phyloP scores from a whole-genome alignment of 2,113 vertebrate genomes.

The Alligator mississippiensis region DNA sequence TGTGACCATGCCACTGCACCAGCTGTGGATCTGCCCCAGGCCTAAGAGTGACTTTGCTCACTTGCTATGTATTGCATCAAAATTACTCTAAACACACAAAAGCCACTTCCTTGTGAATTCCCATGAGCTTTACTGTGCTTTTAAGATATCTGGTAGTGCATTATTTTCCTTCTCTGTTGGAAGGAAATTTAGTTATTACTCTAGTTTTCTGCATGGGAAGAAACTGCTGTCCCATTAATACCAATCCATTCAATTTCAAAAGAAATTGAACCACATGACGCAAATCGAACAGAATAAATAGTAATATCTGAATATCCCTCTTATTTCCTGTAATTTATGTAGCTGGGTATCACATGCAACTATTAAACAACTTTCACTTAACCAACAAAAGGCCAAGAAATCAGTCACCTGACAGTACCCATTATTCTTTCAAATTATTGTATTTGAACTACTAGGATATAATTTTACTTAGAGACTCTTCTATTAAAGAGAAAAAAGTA shows the following conservation, averaged over 20 bases:
- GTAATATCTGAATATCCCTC: rapidly evolving
- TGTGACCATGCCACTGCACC: too few species aligned
- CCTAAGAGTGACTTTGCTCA: not conserved
- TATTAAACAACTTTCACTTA: not conserved
- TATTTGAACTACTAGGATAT: not conserved
- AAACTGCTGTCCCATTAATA: not conserved
- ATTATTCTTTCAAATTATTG: not conserved
- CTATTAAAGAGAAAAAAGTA: not conserved
- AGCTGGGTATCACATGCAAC: not conserved
- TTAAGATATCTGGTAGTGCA: not conserved
- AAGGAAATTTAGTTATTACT: not conserved
- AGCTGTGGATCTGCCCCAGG: too few species aligned
- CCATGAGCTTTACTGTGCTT: not conserved
- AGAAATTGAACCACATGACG: not conserved
- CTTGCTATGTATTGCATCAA: not conserved
- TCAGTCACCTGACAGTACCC: not conserved
- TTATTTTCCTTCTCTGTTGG: not conserved
- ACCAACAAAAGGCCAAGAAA: not conserved
- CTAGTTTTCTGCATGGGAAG: not conserved
- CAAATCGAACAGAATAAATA: not conserved
- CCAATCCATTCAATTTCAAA: not conserved
- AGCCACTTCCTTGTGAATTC: not conserved
- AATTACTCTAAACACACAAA: not conserved
- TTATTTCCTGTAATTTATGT: not conserved
- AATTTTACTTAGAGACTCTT: not conserved